Evolutionary conservation across 2,113 vertebrate genomes (phyloP).

Genomic region (Trachemys scripta): DNA sequence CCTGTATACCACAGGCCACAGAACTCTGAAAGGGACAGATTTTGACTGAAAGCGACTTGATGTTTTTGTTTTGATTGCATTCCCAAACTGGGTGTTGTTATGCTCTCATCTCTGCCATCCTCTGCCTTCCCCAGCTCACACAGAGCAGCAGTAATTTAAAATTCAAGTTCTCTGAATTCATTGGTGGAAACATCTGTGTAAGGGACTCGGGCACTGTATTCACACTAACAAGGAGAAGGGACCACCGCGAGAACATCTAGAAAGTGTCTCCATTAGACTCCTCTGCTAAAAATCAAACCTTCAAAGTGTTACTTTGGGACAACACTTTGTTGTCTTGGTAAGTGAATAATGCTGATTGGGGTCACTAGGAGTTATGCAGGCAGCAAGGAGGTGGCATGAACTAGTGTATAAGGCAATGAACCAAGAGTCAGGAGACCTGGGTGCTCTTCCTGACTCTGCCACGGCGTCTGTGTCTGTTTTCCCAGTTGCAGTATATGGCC

Average conservation of each 20-base stretch:
- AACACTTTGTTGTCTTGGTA: not conserved
- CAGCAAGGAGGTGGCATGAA: not conserved
- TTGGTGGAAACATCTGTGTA: not conserved
- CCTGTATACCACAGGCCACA: not conserved
- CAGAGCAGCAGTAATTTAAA: not conserved
- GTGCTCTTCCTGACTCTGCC: not conserved
- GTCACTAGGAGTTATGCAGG: not conserved
- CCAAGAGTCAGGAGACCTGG: not conserved
- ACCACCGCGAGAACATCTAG: not conserved
- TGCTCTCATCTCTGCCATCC: not conserved
- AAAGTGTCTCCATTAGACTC: not conserved
- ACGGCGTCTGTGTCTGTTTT: not conserved
- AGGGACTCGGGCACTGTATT: not conserved
- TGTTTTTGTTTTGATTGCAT: not conserved
- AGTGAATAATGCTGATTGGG: not conserved
- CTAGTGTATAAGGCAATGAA: not conserved
- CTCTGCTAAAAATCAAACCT: not conserved
- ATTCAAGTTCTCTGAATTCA: not conserved
- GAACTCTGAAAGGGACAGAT: not conserved
- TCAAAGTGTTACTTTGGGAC: not conserved
- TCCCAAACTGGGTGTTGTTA: not conserved
- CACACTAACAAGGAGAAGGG: not conserved
- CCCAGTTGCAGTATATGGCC: not conserved
- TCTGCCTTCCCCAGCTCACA: not conserved
- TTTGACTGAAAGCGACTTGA: not conserved